Conservation (phyloP, 2,113 vertebrate species). For the Mastomys coucha region DNA sequence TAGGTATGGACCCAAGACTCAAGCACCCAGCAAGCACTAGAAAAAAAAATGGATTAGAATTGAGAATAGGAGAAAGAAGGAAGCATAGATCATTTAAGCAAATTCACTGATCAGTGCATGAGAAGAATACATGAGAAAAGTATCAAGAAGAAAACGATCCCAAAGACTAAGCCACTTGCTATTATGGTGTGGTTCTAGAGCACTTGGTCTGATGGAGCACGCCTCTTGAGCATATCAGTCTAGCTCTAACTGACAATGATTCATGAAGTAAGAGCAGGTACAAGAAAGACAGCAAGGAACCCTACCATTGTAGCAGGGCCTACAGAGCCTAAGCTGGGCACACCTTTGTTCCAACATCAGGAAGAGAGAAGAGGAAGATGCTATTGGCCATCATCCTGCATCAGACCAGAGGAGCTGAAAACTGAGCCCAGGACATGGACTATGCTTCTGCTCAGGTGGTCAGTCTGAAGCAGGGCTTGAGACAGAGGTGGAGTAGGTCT, state of each 20-base stretch:
- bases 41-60: not conserved
- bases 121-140: not conserved
- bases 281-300: not conserved
- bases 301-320: not conserved
- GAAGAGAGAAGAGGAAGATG: not conserved
- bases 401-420: not conserved
- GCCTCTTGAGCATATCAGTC: not conserved
- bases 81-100: not conserved
- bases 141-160: not conserved
- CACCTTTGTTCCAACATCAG: not conserved
- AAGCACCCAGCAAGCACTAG: not conserved
- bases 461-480: not conserved
- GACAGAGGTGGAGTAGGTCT: not conserved
- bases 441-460: not conserved
- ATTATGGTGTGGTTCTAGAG: not conserved
- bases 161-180: not conserved
- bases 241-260: not conserved
- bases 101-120: not conserved
- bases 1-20: not conserved
- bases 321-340: not conserved
- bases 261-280: not conserved
- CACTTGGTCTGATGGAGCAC: rapidly evolving
- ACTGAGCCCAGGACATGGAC: not conserved
- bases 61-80: not conserved
- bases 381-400: not conserved